Evolutionary conservation across 2,888 invertebrate species (phyloP).

Genomic region (Nymphalis c-album): DNA sequence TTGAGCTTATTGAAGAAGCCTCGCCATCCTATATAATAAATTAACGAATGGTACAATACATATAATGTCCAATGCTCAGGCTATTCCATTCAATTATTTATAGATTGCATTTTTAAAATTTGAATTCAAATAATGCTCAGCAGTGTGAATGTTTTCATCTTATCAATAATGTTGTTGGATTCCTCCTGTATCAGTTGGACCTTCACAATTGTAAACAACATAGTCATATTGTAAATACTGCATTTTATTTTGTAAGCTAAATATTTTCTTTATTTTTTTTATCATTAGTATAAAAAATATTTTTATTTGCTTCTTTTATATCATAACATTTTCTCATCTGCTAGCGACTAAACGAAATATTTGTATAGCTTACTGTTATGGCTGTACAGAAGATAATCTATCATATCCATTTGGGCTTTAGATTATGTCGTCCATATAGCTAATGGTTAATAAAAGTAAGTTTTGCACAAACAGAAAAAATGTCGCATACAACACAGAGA

Average conservation of each 20-base stretch:
- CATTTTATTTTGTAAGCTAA: neutral
- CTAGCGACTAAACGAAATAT: neutral
- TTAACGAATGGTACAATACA: no score
- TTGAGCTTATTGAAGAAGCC: no score
- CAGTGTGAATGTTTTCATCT: neutral
- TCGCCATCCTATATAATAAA: no score
- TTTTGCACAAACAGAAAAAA: constrained; percentile 49
- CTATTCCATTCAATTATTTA: neutral
- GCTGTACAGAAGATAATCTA: neutral
- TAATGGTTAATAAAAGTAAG: constrained; percentile 1
- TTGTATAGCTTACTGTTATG: neutral
- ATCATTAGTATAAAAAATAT: no score
- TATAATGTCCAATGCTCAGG: neutral
- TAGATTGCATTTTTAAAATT: neutral
- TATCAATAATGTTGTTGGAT: constrained; percentile 1
- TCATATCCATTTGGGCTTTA: neutral
- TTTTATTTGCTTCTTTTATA: no score
- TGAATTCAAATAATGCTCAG: neutral
- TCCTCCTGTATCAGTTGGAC: neutral
- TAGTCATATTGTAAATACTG: neutral
- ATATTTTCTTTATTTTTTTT: no score
- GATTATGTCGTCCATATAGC: neutral
- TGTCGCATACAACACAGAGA: constrained; percentile 77
- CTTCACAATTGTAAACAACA: neutral
- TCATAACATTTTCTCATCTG: neutral